phyloP scores from a whole-genome alignment of 2,888 invertebrate genomes.

The Drosophila quasianomalipes region DNA sequence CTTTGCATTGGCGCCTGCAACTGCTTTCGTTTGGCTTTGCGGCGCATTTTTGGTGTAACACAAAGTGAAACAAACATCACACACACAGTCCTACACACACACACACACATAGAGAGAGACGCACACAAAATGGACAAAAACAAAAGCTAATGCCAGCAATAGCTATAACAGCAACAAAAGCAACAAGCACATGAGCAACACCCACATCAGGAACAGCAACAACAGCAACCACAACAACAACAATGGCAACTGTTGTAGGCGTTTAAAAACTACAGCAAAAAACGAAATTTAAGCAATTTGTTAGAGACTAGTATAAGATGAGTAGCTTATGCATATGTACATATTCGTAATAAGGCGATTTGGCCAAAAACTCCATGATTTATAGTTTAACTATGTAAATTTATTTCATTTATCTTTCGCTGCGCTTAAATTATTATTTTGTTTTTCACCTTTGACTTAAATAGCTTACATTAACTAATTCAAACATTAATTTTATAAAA shows the following conservation, averaged over 20 bases:
- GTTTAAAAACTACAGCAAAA: conserved; percentile 16
- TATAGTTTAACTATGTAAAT: background rate
- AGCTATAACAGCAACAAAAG: conserved; percentile 33
- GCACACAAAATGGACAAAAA: conserved; percentile 62
- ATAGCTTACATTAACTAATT: background rate
- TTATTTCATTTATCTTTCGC: background rate
- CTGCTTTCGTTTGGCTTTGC: conserved; percentile 78
- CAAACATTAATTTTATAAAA: background rate
- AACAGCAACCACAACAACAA: background rate
- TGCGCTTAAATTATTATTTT: background rate
- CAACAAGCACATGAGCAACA: conserved; percentile 23
- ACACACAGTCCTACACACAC: conserved; percentile 26
- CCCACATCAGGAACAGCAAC: conserved; percentile 19
- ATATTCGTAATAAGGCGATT: background rate
- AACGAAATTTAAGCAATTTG: conserved; percentile 25
- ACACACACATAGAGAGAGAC: conserved; percentile 18
- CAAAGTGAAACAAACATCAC: conserved; percentile 70
- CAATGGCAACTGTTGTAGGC: conserved; percentile 23
- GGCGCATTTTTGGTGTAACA: conserved; percentile 81
- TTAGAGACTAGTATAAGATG: conserved; percentile 6
- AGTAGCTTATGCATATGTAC: conserved; percentile 18
- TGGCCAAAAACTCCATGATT: conserved; percentile 5
- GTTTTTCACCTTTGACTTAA: background rate
- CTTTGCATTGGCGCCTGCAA: conserved; percentile 62
- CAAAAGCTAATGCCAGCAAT: conserved; percentile 49